Conservation (phyloP, 1,140 invertebrate genomes). For the Leptopilina clavipes region DNA sequence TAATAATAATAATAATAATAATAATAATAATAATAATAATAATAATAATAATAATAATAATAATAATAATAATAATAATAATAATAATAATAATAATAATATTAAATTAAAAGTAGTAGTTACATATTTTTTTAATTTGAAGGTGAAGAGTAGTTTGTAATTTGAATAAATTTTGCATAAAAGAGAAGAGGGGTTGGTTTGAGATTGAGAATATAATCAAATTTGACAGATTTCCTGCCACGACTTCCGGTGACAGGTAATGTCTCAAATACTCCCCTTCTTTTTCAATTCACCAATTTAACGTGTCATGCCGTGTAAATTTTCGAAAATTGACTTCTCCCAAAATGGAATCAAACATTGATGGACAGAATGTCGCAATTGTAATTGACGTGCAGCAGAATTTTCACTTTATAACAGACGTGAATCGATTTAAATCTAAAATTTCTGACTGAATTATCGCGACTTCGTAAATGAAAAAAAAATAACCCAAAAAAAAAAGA, state of each 20-base stretch:
- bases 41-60: too few relatives aligned
- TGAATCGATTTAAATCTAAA: not conserved
- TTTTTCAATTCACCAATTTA: constrained; percentile 9
- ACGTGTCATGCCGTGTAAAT: constrained; percentile 1
- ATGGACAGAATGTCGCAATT: not conserved
- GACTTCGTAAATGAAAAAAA: too few relatives aligned
- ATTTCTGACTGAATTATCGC: not conserved
- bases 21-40: too few relatives aligned
- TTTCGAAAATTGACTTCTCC: constrained; percentile 32
- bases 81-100: too few relatives aligned
- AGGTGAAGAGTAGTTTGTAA: not conserved
- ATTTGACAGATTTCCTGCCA: constrained; percentile 15
- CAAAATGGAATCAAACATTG: constrained; percentile 16
- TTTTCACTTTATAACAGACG: not conserved
- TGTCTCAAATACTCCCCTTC: not conserved
- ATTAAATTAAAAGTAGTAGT: too few relatives aligned
- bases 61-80: too few relatives aligned
- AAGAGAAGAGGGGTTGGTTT: not conserved
- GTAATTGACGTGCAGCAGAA: not conserved
- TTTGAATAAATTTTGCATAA: constrained; percentile 12
- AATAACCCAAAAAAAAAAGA: too few relatives aligned
- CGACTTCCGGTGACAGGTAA: not conserved
- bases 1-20: too few relatives aligned
- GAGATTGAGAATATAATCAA: not conserved
- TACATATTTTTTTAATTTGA: too few relatives aligned